Conservation (phyloP, 2,113 vertebrate species). For the Lasiurus borealis region DNA sequence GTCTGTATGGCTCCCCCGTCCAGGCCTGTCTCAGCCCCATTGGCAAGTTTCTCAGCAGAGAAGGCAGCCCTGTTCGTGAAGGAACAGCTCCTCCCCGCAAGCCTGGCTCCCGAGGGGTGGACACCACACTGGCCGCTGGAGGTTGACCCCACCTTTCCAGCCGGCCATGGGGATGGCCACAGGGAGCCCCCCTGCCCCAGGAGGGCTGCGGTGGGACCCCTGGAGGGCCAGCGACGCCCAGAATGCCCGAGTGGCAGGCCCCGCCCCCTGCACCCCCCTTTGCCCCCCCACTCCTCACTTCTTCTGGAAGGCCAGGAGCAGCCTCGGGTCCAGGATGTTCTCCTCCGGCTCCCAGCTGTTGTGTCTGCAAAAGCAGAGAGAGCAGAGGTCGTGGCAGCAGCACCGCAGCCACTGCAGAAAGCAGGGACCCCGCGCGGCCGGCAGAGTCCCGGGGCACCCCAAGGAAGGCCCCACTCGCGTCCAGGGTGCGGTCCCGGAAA, state of each 20-base stretch:
- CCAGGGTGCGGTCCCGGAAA: background rate
- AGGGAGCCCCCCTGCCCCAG: too few species aligned
- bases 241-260: accelerated
- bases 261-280: background rate
- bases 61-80: too few species aligned
- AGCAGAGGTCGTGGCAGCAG: too few species aligned
- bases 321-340: slow-evolving; percentile 97
- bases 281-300: slow-evolving; percentile 90
- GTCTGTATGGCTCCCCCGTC: background rate
- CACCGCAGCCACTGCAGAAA: background rate
- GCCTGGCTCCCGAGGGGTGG: background rate
- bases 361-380: slow-evolving; percentile 90
- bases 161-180: background rate
- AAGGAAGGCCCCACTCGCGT: too few species aligned
- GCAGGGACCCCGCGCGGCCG: background rate
- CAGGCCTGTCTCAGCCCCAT: background rate
- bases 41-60: background rate
- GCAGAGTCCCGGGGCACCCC: background rate
- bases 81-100: background rate
- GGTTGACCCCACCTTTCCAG: too few species aligned
- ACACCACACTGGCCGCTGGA: too few species aligned
- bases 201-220: background rate
- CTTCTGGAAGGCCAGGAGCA: slow-evolving; percentile 98
- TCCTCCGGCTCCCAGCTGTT: slow-evolving; percentile 99
- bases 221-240: accelerated